These are phyloP conservation scores for Polydrusus cervinus DNA, from an alignment of 2,888 invertebrate genomes.

Conservation along the genomic window DNA sequence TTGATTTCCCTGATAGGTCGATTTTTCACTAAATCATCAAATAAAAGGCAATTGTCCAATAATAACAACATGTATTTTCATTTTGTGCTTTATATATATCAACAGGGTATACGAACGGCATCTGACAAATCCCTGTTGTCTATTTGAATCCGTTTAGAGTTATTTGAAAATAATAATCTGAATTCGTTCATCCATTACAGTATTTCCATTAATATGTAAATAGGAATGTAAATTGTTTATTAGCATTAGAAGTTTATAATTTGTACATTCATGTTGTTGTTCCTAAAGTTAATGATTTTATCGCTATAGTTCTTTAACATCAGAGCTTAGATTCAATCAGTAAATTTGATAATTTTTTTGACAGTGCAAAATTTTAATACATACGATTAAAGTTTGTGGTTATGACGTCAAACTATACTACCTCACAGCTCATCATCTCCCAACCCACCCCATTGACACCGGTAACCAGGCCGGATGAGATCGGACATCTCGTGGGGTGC, in stretches of 20 bases:
- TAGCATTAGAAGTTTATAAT: neutral
- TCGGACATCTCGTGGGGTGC: no score
- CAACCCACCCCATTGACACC: no score
- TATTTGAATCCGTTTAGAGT: neutral
- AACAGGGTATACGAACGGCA: neutral
- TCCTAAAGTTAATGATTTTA: neutral
- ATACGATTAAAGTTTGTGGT: no score
- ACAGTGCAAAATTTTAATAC: no score
- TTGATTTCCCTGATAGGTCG: no score
- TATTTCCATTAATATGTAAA: constrained; percentile 15
- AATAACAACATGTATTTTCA: constrained; percentile 1
- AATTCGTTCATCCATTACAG: neutral
- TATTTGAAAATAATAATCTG: neutral
- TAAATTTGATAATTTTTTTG: no score
- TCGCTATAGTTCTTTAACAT: neutral
- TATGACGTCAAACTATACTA: no score
- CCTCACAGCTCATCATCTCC: no score
- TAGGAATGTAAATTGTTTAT: constrained; percentile 7
- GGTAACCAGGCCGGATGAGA: no score
- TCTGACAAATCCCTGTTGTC: constrained; percentile 10
- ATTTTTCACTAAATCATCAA: constrained; percentile 4
- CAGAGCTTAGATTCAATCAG: neutral
- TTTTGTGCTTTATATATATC: constrained; percentile 5
- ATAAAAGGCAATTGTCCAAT: neutral
- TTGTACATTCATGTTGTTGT: neutral